These are phyloP conservation scores for Stigmatopora nigra DNA, from an alignment of 2,113 vertebrate species.

Conservation along the genomic window DNA sequence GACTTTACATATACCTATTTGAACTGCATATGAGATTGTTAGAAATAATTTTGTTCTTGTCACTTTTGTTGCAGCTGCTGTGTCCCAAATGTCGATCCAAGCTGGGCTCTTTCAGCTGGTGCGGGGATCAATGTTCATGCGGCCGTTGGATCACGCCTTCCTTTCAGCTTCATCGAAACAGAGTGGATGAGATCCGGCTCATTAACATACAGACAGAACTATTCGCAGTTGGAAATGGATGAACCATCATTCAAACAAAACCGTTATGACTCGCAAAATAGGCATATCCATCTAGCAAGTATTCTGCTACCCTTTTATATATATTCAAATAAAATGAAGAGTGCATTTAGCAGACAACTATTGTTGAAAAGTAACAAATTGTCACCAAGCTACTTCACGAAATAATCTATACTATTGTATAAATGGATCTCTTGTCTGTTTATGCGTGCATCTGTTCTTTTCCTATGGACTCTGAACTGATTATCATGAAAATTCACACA, in stretches of 20 bases:
- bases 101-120: conserved; percentile 92
- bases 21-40: not conserved
- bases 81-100: conserved; percentile 88
- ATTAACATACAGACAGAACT: conserved; percentile 52
- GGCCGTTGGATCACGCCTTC: conserved; percentile 89
- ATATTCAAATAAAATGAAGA: too few species aligned
- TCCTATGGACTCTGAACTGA: too few species aligned
- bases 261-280: not conserved
- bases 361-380: too few species aligned
- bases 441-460: too few species aligned
- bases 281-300: not conserved
- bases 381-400: too few species aligned
- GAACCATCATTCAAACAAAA: not conserved
- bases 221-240: not conserved
- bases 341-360: too few species aligned
- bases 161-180: conserved; percentile 89
- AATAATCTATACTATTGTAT: too few species aligned
- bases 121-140: conserved; percentile 88
- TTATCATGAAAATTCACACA: too few species aligned
- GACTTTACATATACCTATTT: not conserved
- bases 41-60: not conserved
- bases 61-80: conserved; percentile 72
- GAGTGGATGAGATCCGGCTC: conserved; percentile 81
- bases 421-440: too few species aligned
- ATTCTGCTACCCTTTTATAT: too few species aligned